Base-by-base conservation (phyloP, 1,140 invertebrate species). In the Drosophila lowei region DNA sequence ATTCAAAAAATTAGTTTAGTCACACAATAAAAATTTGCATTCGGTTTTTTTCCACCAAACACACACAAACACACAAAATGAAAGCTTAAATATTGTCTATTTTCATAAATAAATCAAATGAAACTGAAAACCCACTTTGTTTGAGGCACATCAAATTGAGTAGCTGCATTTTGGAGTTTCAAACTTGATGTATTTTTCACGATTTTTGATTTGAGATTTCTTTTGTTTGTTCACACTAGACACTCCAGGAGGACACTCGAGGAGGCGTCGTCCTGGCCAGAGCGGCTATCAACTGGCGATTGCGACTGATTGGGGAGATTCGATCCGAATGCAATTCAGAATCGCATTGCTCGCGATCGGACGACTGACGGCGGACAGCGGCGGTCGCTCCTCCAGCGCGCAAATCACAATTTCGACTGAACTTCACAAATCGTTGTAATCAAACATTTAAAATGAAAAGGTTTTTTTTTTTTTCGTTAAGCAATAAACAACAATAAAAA, bases 391-490 rank as follows among this genome's bases (percentile, higher is more conserved):
- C 83, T 78, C 53, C 84, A 83, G 83, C 83, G 78, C 67, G 75
- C 68, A 85, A 84, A 89, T 89, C 86, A 90, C 75, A 89, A 90
- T 83, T 83, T 89, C 86, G 75, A 89, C 86, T 89, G 86, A 89
- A 89, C 71, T 89, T 77, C 81, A 79, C 81, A 90, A 86, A 90
- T 83, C 86, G 75, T 90, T 89, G 86, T 89, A 89, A 89, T 89
- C 86, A 89, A 89, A 89, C 86, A 89, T 89, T 89, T 89, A 86
- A 89, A 89, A 90, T 74, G 81, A 89, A 85, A 74, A 65, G 61
- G 21, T 18, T 62, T 46, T 68, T 68, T 79, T 62, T 61, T 68
- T 68, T 68, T 79, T 84, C 67, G 79, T 77, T 84, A 54, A 89
- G 83, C 84, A 89, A 86, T 86, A 86, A 88, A 88, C 84, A 88